phyloP scores from a whole-genome alignment of 2,888 invertebrate species.

The Eumerus sabulonum region DNA sequence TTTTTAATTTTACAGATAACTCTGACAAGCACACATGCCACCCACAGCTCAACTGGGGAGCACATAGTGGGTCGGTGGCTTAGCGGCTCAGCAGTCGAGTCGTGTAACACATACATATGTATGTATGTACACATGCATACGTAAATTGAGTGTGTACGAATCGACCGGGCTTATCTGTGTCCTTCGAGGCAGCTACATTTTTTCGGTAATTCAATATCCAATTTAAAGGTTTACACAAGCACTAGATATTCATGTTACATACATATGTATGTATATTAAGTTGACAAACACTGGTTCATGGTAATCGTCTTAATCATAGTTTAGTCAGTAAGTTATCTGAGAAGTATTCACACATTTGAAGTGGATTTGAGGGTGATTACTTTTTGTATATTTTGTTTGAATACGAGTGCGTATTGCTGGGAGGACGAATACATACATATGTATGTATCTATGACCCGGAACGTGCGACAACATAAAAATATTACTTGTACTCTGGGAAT shows the following conservation, averaged over 20 bases:
- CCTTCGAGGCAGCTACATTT: constrained; percentile 60
- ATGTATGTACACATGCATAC: too few relatives aligned
- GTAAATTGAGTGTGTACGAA: too few relatives aligned
- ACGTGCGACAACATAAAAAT: too few relatives aligned
- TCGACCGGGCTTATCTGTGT: constrained; percentile 31
- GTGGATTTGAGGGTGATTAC: too few relatives aligned
- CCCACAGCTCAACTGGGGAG: too few relatives aligned
- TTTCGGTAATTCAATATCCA: constrained; percentile 41
- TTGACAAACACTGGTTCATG: constrained; percentile 47
- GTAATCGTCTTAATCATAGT: constrained; percentile 33
- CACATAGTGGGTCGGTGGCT: too few relatives aligned
- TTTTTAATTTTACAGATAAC: constrained; percentile 26
- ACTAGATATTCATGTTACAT: constrained; percentile 6
- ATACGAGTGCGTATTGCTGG: too few relatives aligned
- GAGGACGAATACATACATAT: too few relatives aligned
- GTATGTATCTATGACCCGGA: too few relatives aligned
- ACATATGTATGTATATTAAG: constrained; percentile 18
- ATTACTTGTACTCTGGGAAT: too few relatives aligned
- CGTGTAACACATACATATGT: too few relatives aligned
- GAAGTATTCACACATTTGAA: background rate
- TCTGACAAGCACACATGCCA: background rate
- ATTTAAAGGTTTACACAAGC: constrained; percentile 23
- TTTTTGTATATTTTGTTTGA: too few relatives aligned
- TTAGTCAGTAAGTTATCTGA: constrained; percentile 36
- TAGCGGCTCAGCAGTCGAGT: background rate